Base-by-base conservation (phyloP, 1,140 invertebrate genomes). In the Saccostrea cuccullata region DNA sequence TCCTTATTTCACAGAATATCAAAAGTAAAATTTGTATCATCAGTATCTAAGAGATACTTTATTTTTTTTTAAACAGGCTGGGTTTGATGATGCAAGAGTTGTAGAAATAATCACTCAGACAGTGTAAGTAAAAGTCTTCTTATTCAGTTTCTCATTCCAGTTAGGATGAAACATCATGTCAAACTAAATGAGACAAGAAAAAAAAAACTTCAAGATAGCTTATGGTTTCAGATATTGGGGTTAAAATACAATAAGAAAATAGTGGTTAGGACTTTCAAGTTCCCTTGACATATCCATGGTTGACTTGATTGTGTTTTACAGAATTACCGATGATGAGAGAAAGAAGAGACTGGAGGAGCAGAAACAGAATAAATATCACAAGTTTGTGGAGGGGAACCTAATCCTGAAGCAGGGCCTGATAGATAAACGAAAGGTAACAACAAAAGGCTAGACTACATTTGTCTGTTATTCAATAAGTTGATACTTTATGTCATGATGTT, bases 351-450 rank as follows among this genome's bases (percentile, higher is more conserved):
- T 99, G n/a, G 97, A 97, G 93, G 95, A 96, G 73, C 98, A 99
- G 95, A 96, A 96, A 89, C 95, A 95, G 86, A 96, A 96, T 94
- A 96, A 96, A 92, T 99, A 97, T 96, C 97, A 99, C 93, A 95
- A 95, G 82, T 98, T 99, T 94, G 98, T 99, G 20, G 97, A 98
- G 85, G 97, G 97, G 55, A 97, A 99, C 94, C 95, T 99, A 15
- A 99, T 99, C 89, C 94, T 99, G 13, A 99, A 99, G 95, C 97
- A 98, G 94, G 99, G 99, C 0, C 96, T 98, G 64, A 96, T 99
- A 40, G 98, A 99, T 93, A 99, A 99, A 94, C 96, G 98, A 89
- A 99, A 99, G 95, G 96, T 96, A 90, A 77, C 86, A 87, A 15
- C 17, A 64, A 17, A 8, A 17, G 15, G 0, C 73, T 5, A 9